phyloP scores from a whole-genome alignment of 1,140 invertebrate genomes.

The Magallana ariakensis region DNA sequence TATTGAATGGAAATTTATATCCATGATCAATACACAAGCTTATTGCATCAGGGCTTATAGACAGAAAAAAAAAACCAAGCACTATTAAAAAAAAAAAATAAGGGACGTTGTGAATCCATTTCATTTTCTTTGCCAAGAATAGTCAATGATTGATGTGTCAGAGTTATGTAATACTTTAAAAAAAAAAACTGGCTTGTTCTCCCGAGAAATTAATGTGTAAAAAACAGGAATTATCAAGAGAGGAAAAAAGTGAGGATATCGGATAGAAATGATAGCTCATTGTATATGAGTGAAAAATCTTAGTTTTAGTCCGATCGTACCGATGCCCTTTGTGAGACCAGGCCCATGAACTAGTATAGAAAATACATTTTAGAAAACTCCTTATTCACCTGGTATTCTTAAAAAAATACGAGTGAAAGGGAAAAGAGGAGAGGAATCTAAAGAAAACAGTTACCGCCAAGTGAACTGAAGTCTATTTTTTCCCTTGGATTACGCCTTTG shows the following conservation, averaged over 20 bases:
- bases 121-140: constrained; percentile 31
- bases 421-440: not conserved
- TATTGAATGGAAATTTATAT: constrained; percentile 33
- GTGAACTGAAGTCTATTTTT: not conserved
- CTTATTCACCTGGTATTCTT: no score
- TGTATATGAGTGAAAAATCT: not conserved
- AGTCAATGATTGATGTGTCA: not conserved
- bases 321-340: no score
- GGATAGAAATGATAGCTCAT: not conserved
- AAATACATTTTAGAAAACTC: no score
- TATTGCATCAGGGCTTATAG: not conserved
- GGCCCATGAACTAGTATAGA: no score
- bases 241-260: not conserved
- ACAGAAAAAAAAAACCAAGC: not conserved
- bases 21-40: constrained; percentile 9
- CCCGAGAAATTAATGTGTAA: constrained; percentile 29
- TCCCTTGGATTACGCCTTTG: not conserved
- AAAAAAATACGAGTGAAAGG: not conserved
- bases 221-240: not conserved
- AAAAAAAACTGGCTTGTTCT: not conserved
- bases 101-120: constrained; percentile 4
- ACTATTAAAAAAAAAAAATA: not conserved
- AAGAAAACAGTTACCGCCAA: not conserved
- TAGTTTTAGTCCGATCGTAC: no score
- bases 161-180: constrained; percentile 20